These are phyloP conservation scores for Drosophila recens DNA, from an alignment of 2,888 invertebrate genomes.

Conservation along the genomic window DNA sequence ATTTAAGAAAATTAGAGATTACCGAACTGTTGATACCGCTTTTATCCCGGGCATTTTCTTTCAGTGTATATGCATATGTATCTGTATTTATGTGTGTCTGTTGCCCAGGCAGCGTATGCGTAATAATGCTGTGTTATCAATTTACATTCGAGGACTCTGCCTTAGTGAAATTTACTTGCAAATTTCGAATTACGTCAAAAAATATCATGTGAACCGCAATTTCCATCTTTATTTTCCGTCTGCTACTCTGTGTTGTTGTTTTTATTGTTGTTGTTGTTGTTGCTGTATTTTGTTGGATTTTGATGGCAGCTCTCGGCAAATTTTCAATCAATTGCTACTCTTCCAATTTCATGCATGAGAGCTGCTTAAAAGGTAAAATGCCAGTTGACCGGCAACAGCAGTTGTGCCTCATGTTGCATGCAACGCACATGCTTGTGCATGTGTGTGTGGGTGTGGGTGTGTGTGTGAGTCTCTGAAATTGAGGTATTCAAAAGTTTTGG, in stretches of 20 bases:
- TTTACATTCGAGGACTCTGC: constrained; percentile 54
- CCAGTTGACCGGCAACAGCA: constrained; percentile 69
- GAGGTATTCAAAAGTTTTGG: constrained; percentile 74
- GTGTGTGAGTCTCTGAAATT: constrained; percentile 41
- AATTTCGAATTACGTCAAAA: constrained; percentile 80
- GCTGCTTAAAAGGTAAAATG: constrained; percentile 79
- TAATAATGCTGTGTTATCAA: constrained; percentile 72
- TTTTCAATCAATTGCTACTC: constrained; percentile 81
- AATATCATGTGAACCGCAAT: constrained; percentile 80
- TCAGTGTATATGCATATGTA: constrained; percentile 12
- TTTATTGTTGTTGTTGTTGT: constrained; percentile 21
- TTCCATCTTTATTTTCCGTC: constrained; percentile 70
- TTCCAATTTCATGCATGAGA: constrained; percentile 81
- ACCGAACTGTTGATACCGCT: too few species aligned
- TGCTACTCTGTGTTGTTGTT: constrained; percentile 8
- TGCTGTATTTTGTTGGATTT: constrained; percentile 46
- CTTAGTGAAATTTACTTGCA: constrained; percentile 64
- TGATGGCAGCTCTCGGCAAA: constrained; percentile 68
- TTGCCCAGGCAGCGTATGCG: constrained; percentile 40
- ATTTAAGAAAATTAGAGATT: too few species aligned
- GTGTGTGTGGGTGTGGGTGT: background rate
- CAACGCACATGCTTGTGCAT: constrained; percentile 27
- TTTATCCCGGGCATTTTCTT: too few species aligned
- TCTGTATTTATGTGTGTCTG: constrained; percentile 6
- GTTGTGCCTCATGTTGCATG: constrained; percentile 39